phyloP scores from a whole-genome alignment of 2,113 vertebrate species.

The Muscicapa adusta region DNA sequence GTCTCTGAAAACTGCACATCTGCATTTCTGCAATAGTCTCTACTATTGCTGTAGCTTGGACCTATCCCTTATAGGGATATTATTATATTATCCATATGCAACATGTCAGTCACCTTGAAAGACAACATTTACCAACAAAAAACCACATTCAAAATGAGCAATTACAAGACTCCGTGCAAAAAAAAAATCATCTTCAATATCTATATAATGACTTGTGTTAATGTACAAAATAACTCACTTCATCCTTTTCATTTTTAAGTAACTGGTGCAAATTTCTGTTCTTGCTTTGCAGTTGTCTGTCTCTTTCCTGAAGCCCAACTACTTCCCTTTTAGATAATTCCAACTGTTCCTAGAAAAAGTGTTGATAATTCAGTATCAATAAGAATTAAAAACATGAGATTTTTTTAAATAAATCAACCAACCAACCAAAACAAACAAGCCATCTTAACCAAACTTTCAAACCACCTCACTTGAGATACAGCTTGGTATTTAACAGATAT shows the following conservation, averaged over 20 bases:
- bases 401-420: neutral
- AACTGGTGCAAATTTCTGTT: conserved; percentile 90
- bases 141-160: neutral
- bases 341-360: conserved; percentile 85
- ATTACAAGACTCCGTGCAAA: neutral
- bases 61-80: neutral
- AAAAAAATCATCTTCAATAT: neutral
- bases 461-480: neutral
- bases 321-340: conserved; percentile 89
- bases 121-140: neutral
- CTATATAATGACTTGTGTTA: neutral
- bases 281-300: conserved; percentile 91
- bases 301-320: conserved; percentile 87
- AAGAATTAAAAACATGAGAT: neutral
- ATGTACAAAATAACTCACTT: conserved; percentile 75
- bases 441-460: neutral
- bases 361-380: neutral
- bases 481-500: neutral
- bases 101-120: neutral
- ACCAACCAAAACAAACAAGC: neutral
- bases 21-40: neutral
- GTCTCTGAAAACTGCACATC: neutral
- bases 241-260: conserved; percentile 95
- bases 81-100: neutral
- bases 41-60: neutral